Percentiles rank a stretch among this genome's conserved stretches.
These are phyloP conservation scores for Psococerastis gibbosa DNA, from an alignment of 2,888 invertebrate genomes.

Conservation along the genomic window DNA sequence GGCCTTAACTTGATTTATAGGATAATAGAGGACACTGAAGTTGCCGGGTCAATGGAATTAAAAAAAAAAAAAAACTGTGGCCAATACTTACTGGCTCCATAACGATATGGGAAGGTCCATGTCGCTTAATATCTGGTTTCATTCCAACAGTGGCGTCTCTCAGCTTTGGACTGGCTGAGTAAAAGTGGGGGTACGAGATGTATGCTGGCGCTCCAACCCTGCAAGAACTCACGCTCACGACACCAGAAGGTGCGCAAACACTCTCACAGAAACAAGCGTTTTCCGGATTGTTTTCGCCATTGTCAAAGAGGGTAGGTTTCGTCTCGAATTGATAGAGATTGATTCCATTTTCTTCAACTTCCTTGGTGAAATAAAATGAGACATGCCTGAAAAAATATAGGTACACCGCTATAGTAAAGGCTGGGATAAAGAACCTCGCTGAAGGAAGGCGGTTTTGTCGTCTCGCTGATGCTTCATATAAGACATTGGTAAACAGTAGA, in stretches of 20 bases:
- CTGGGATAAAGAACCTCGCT: too few relatives aligned
- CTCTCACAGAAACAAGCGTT: constrained; percentile 54
- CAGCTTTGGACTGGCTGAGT: constrained; percentile 51
- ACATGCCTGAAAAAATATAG: constrained; percentile 43
- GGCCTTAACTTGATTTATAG: too few relatives aligned
- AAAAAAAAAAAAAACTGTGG: too few relatives aligned
- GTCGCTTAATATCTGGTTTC: constrained; percentile 42
- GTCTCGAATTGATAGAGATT: constrained; percentile 36
- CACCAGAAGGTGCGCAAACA: constrained; percentile 49
- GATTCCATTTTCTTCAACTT: constrained; percentile 34
- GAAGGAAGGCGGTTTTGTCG: too few relatives aligned
- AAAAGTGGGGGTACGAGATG: constrained; percentile 69
- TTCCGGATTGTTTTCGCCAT: constrained; percentile 30
- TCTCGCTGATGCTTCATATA: too few relatives aligned
- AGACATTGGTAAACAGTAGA: too few relatives aligned
- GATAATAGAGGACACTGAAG: too few relatives aligned
- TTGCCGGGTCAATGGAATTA: too few relatives aligned
- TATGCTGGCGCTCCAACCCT: constrained; percentile 66
- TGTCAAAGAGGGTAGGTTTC: constrained; percentile 37
- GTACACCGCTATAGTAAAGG: too few relatives aligned
- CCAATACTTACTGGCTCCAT: constrained; percentile 22
- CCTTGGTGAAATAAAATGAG: constrained; percentile 34
- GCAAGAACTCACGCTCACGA: constrained; percentile 59
- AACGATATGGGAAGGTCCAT: constrained; percentile 51
- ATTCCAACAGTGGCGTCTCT: constrained; percentile 45